These are phyloP conservation scores for Adelphocoris suturalis DNA, from an alignment of 2,888 invertebrate species.

Conservation along the genomic window DNA sequence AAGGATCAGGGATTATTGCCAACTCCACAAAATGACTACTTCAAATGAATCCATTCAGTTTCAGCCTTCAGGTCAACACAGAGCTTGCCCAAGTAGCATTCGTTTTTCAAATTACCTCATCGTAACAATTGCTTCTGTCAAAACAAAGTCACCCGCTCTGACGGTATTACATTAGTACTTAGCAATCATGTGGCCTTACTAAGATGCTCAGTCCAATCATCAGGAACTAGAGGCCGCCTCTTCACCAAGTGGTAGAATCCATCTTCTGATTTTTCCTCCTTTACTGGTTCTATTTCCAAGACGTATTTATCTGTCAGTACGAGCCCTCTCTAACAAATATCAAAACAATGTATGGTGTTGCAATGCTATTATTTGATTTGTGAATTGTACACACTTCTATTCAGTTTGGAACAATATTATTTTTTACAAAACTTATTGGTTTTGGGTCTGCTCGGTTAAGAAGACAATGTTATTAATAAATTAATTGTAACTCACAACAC, in stretches of 20 bases:
- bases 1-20: too few relatives aligned
- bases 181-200: slow-evolving; percentile 65
- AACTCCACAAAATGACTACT: too few relatives aligned
- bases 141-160: too few relatives aligned
- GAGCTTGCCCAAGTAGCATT: too few relatives aligned
- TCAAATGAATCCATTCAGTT: too few relatives aligned
- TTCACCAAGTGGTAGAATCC: slow-evolving; percentile 70
- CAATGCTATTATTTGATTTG: background rate
- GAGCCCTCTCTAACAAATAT: slow-evolving; percentile 82
- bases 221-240: slow-evolving; percentile 69
- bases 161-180: too few relatives aligned
- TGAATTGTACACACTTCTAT: background rate
- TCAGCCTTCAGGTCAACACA: too few relatives aligned
- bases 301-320: slow-evolving; percentile 85
- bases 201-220: slow-evolving; percentile 74
- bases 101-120: too few relatives aligned
- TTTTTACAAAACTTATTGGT: background rate
- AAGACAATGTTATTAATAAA: background rate
- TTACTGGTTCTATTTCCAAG: slow-evolving; percentile 84
- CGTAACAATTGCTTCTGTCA: too few relatives aligned
- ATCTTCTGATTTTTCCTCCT: slow-evolving; percentile 35
- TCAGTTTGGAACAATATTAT: background rate
- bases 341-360: background rate
- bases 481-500: slow-evolving; percentile 80
- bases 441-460: background rate